phyloP scores from a whole-genome alignment of 2,797 vertebrate species.

The Sebastes steindachneri region DNA sequence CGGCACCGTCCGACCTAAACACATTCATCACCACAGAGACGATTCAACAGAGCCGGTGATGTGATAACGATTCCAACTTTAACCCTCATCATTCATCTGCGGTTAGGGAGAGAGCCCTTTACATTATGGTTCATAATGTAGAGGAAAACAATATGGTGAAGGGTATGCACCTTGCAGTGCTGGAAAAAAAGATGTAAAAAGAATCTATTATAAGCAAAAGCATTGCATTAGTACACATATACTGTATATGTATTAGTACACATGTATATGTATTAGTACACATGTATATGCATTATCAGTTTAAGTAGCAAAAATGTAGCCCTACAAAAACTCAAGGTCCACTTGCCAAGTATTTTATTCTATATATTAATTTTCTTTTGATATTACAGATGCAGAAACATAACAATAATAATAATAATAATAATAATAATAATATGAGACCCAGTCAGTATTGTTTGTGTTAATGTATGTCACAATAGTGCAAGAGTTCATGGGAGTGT shows the following conservation, averaged over 20 bases:
- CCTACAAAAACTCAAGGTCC: not conserved
- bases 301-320: not conserved
- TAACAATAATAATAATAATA: not conserved
- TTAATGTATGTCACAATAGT: too few species aligned
- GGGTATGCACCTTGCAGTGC: not conserved
- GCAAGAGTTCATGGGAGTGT: too few species aligned
- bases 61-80: slow-evolving; percentile 4
- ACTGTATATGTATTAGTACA: too few species aligned
- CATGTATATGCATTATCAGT: not conserved
- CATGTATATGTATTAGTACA: too few species aligned
- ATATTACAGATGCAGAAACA: not conserved
- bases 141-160: not conserved
- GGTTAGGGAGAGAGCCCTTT: not conserved
- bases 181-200: not conserved
- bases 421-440: not conserved
- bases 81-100: not conserved
- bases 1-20: not conserved
- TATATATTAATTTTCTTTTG: not conserved
- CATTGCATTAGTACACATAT: not conserved
- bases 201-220: not conserved
- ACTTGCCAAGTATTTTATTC: not conserved
- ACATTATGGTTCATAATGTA: not conserved
- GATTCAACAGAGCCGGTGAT: not conserved
- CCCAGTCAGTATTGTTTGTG: too few species aligned
- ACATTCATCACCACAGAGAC: not conserved